Conservation (phyloP, 2,113 vertebrate genomes). For the Haplochromis burtoni region DNA sequence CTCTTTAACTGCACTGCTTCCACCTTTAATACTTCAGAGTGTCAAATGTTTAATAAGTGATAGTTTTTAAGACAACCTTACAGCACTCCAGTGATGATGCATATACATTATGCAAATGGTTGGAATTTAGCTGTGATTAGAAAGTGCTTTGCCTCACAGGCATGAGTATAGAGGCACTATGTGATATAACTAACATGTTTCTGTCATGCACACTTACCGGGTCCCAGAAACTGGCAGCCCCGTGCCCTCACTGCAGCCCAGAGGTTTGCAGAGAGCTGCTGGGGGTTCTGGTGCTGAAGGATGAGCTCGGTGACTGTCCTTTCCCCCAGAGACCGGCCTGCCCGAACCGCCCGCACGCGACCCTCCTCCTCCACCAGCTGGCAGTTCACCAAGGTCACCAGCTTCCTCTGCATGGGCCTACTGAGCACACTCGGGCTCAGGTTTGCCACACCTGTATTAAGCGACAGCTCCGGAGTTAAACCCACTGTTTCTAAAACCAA, state of each 20-base stretch:
- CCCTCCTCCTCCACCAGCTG: slow-evolving; percentile 96
- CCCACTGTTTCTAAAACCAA: neutral
- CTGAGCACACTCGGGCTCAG: slow-evolving; percentile 87
- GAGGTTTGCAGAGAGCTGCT: slow-evolving; percentile 95
- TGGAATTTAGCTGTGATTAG: neutral
- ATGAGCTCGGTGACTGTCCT: slow-evolving; percentile 98
- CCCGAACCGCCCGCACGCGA: slow-evolving; percentile 84
- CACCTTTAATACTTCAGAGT: neutral
- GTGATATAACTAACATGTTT: neutral
- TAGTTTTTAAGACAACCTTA: neutral
- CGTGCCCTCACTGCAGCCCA: slow-evolving; percentile 96
- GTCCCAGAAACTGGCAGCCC: slow-evolving; percentile 96
- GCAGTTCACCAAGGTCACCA: slow-evolving; percentile 93
- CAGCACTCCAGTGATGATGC: neutral
- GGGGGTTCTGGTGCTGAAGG: slow-evolving; percentile 96
- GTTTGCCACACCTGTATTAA: slow-evolving; percentile 76
- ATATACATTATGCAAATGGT: neutral
- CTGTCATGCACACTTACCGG: slow-evolving; percentile 70
- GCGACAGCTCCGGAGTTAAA: neutral
- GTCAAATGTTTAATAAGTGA: neutral
- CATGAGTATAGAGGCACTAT: neutral
- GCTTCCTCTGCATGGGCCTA: slow-evolving; percentile 95
- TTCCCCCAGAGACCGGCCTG: slow-evolving; percentile 88
- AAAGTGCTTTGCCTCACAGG: neutral
- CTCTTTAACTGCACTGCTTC: neutral